Evolutionary conservation across 2,113 vertebrate species (phyloP).

Genomic region (Cyprinodon variegatus): DNA sequence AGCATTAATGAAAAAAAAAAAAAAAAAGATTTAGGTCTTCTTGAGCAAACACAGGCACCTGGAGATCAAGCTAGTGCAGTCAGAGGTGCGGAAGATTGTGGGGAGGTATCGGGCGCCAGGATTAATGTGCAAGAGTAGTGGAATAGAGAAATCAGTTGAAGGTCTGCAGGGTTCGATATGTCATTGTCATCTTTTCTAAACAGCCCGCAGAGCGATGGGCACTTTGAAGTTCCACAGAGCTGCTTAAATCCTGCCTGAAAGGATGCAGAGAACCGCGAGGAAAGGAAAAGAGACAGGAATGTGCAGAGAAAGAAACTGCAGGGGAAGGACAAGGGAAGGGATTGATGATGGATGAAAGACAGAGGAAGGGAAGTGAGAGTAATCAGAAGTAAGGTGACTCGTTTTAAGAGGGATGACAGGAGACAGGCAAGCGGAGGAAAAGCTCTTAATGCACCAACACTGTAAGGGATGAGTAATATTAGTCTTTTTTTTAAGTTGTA

Average conservation of each 20-base stretch:
- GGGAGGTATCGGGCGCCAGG: conserved; percentile 25
- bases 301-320: conserved; percentile 37
- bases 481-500: conserved; percentile 20
- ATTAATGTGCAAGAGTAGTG: conserved; percentile 57
- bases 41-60: conserved; percentile 49
- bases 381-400: conserved; percentile 56
- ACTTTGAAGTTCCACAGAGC: conserved; percentile 78
- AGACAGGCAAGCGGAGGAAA: conserved; percentile 41
- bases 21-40: conserved; percentile 54
- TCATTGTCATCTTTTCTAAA: conserved; percentile 77
- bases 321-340: conserved; percentile 43
- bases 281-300: conserved; percentile 62
- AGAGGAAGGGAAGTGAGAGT: conserved; percentile 45
- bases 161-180: conserved; percentile 72
- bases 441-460: conserved; percentile 55
- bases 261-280: conserved; percentile 69
- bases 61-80: conserved; percentile 41
- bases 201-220: conserved; percentile 70
- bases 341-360: conserved; percentile 53
- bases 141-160: conserved; percentile 65
- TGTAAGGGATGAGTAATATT: conserved; percentile 49
- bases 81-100: conserved; percentile 50
- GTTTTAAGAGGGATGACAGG: conserved; percentile 58
- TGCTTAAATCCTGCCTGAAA: conserved; percentile 76
- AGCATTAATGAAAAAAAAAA: conserved; percentile 61